A percentile compares a stretch with the other conserved stretches of the same genome.
Conservation (phyloP, 2,113 vertebrate species). For the sheep (Ovis aries) region ARS-UI_Ramb_v3.0 NC_056055.1:65700001-65700500, state of each 20-base stretch:
- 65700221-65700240: background rate
- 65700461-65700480: background rate
- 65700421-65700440: background rate
- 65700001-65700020: background rate
- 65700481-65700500: background rate
- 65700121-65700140: background rate
- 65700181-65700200: background rate
- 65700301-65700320: background rate
- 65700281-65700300: background rate
- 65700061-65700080: background rate
- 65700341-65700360: background rate
- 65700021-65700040: background rate
- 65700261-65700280: background rate
- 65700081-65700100: background rate
- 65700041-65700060: background rate
- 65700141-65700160: background rate
- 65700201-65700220: background rate
- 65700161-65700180: background rate
- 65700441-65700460: background rate
- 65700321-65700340: background rate
- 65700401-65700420: background rate
- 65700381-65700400: background rate
- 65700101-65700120: no score
- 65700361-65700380: background rate
- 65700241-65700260: background rate